phyloP scores from a whole-genome alignment of 2,888 invertebrate species.

The Apamea sordens region DNA sequence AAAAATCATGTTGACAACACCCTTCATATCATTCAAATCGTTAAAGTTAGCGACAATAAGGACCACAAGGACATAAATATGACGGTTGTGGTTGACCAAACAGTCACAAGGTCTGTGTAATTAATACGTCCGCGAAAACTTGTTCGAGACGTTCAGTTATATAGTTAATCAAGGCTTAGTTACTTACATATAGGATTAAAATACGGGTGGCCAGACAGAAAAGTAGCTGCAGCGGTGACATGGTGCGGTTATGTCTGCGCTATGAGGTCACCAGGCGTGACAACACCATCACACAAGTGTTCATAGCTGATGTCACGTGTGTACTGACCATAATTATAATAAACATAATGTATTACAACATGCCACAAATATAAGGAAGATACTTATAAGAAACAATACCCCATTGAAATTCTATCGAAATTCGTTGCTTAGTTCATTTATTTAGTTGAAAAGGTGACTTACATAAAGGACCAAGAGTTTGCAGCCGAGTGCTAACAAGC shows the following conservation, averaged over 20 bases:
- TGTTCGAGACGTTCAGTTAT: conserved; percentile 44
- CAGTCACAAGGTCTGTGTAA: conserved; percentile 59
- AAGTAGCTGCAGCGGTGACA: conserved; percentile 67
- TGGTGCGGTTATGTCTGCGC: conserved; percentile 48
- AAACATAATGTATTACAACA: conserved; percentile 32
- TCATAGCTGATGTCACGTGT: conserved; percentile 73
- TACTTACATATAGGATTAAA: conserved; percentile 72
- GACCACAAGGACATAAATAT: conserved; percentile 46
- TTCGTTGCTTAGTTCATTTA: conserved; percentile 17
- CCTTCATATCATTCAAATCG: conserved; percentile 7
- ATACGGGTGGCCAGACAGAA: conserved; percentile 68
- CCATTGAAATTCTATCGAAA: conserved; percentile 37
- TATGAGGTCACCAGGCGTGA: conserved; percentile 75
- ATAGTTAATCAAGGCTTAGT: conserved; percentile 44
- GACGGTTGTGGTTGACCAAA: conserved; percentile 57
- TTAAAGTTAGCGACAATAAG: conserved; percentile 22
- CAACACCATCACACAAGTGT: conserved; percentile 76
- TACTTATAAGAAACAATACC: conserved; percentile 22
- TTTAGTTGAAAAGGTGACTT: conserved; percentile 64
- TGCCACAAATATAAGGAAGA: conserved; percentile 21
- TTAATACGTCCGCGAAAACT: conserved; percentile 53
- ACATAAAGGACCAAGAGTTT: conserved; percentile 75
- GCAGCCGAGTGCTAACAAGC: conserved; percentile 72
- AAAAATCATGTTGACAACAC: conserved; percentile 3
- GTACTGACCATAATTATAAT: conserved; percentile 65